phyloP scores from a whole-genome alignment of 2,797 vertebrate genomes.

The Rhabdomys pumilio region DNA sequence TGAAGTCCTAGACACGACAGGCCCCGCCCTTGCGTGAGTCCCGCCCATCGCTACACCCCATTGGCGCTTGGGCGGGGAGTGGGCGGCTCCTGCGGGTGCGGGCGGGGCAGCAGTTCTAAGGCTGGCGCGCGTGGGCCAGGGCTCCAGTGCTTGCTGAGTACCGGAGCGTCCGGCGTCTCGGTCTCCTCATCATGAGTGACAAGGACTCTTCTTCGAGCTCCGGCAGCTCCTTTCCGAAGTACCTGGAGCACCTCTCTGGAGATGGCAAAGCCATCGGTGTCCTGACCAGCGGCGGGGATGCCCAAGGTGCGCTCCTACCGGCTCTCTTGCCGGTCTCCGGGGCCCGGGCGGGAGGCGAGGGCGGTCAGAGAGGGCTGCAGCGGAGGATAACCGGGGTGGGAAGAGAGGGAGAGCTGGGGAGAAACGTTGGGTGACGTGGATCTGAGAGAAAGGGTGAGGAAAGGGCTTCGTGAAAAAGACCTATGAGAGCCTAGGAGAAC shows the following conservation, averaged over 20 bases:
- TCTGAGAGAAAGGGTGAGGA: not conserved
- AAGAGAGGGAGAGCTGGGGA: not conserved
- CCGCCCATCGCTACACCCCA: slow-evolving; percentile 30
- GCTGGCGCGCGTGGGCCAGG: not conserved
- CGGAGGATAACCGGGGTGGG: no score
- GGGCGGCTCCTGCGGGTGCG: not conserved
- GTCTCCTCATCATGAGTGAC: slow-evolving; percentile 41
- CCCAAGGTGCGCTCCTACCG: slow-evolving; percentile 92
- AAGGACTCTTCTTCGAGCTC: not conserved
- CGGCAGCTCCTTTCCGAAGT: slow-evolving; percentile 87
- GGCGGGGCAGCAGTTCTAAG: slow-evolving; percentile 39
- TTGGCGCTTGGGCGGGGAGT: slow-evolving; percentile 54
- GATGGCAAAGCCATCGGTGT: slow-evolving; percentile 95
- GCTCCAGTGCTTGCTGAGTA: not conserved
- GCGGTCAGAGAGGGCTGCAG: not conserved
- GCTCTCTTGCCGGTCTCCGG: not conserved
- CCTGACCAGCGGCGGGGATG: slow-evolving; percentile 98
- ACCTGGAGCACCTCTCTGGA: slow-evolving; percentile 95
- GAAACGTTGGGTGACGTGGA: not conserved
- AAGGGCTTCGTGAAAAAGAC: not conserved
- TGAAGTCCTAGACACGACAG: not conserved
- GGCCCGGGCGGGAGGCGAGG: not conserved
- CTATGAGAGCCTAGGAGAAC: not conserved
- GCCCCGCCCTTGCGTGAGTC: not conserved
- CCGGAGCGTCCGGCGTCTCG: not conserved